Evolutionary conservation across 2,113 vertebrate genomes (phyloP), one percentile per base, ranked within the genome.

Genomic region (Silurus meridionalis): DNA sequence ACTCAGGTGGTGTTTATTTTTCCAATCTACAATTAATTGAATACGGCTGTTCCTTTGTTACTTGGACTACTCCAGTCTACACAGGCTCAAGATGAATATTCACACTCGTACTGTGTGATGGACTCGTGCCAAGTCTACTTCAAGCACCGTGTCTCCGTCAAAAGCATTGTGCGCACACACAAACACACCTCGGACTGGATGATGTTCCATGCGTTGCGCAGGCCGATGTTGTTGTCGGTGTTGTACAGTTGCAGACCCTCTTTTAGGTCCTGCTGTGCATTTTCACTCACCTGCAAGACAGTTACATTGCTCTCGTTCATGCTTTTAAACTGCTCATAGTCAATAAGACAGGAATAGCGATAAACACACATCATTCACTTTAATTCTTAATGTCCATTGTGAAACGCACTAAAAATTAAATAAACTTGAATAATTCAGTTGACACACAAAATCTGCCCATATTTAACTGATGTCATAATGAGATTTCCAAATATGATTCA

Each of bases 181-280:
- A 78, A 57, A 83, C 87, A 75, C 90, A 99, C 98, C 96, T 98
- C 97, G 50, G 95, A 95, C 94, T 99, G 98, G 87, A 99, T 98
- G 89, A 97, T 95, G 95, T 98, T 97, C 98, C 98, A 99, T 0
- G 98, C 98, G 0, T 99, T 97, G 92, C 93, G 97, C 88, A 99
- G 94, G 8, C 98, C 98, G 19, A 97, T 95, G 13, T 99, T 99
- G 92, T 97, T 96, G 15, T 99, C 97, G 0, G 96, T 97, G 92
- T 96, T 96, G 93, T 97, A 99, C 0, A 99, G 94, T 72, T 94
- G 94, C 87, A 99, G 95, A 0, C 98, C 98, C 55, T 99, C 97
- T 67, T 96, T 98, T 91, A 99, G 91, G 92, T 99, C 98, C 87
- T 94, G 94, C 89, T 94, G 95, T 88, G 98, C 98, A 0, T 96